Conservation (phyloP, 2,113 vertebrate genomes). For the Sphyrna mokarran region DNA sequence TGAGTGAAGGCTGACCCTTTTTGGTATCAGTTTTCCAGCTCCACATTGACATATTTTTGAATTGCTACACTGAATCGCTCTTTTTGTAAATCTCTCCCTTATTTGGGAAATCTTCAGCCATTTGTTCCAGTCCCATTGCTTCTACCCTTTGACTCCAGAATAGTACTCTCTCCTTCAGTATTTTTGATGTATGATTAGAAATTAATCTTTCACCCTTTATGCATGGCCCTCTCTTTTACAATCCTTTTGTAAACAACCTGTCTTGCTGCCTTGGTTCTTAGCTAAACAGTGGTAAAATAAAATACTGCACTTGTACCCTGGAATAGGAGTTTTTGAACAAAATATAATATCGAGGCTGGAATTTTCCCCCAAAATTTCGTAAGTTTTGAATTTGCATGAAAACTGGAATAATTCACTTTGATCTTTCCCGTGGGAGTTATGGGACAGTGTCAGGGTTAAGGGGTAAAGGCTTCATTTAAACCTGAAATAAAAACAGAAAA, state of each 20-base stretch:
- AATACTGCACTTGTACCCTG: neutral
- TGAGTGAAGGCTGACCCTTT: neutral
- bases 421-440: too few relatives aligned
- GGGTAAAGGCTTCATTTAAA: neutral
- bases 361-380: neutral
- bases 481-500: too few relatives aligned
- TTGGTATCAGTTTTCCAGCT: neutral
- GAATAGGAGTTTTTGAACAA: neutral
- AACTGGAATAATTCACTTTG: too few relatives aligned
- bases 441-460: neutral
- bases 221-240: neutral
- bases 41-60: neutral
- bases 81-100: neutral
- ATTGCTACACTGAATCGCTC: neutral
- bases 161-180: neutral
- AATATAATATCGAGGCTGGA: neutral
- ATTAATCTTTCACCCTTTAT: neutral
- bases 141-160: neutral
- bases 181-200: neutral
- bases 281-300: constrained; percentile 66
- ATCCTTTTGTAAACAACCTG: neutral
- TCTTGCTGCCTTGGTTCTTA: neutral
- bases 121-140: neutral
- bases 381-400: too few relatives aligned
- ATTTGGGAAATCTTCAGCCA: neutral